A percentile compares a stretch with the other conserved stretches of the same genome.
These are phyloP conservation scores for Gymnopithys bicolor DNA, from an alignment of 2,797 vertebrate species.

Conservation along the genomic window DNA sequence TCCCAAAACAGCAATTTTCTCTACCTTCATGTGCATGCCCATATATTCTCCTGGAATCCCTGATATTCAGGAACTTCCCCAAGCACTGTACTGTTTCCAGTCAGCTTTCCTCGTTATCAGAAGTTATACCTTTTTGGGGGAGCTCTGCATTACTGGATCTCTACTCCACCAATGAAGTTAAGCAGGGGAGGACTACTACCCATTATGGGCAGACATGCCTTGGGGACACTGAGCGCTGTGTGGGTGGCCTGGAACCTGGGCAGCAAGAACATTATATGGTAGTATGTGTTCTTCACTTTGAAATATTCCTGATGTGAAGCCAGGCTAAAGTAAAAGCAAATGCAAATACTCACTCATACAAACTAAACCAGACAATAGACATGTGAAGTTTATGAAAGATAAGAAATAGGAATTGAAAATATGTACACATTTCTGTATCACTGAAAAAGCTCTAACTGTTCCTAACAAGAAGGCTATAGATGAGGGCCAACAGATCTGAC, in stretches of 20 bases:
- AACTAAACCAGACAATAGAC: rapidly evolving
- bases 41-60: background rate
- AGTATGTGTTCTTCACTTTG: background rate
- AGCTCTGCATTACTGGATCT: background rate
- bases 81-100: background rate
- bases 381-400: background rate
- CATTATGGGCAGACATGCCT: background rate
- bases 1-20: background rate
- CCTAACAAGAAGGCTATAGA: background rate
- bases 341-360: background rate
- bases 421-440: background rate
- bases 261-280: background rate
- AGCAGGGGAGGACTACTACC: background rate
- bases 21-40: background rate
- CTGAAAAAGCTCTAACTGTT: background rate
- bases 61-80: background rate
- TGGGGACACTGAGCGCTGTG: background rate
- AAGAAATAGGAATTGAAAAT: background rate
- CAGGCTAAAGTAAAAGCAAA: background rate
- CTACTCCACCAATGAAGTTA: background rate
- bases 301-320: background rate
- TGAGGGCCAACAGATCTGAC: background rate
- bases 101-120: background rate
- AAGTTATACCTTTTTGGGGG: background rate
- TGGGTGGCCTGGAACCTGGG: background rate